Conservation (phyloP, 2,113 vertebrate genomes). For the Sitta europaea region DNA sequence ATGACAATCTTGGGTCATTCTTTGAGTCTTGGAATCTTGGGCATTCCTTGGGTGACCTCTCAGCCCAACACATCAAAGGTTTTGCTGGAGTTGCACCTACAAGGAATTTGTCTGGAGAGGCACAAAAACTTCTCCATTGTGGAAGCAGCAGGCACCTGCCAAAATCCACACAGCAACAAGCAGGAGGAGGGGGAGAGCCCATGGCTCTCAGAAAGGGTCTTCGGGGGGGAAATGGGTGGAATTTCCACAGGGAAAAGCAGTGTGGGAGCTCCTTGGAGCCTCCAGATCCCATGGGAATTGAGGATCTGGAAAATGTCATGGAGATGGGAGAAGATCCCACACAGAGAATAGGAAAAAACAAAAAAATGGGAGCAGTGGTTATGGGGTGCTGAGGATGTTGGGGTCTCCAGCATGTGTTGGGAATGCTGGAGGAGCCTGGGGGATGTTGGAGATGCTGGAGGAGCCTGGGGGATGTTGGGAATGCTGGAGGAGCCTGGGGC, state of each 20-base stretch:
- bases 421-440: not conserved
- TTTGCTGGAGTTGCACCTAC: constrained; percentile 36
- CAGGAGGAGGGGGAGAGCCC: not conserved
- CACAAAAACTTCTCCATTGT: not conserved
- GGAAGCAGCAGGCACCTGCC: not conserved
- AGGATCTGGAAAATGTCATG: not conserved
- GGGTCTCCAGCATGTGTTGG: rapidly evolving
- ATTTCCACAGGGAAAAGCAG: not conserved
- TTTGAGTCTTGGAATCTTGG: no score
- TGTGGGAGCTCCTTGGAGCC: not conserved
- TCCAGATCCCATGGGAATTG: rapidly evolving
- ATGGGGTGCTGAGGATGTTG: not conserved
- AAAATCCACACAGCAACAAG: not conserved
- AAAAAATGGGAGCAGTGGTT: not conserved
- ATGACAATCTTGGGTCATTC: no score
- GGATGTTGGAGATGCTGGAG: not conserved
- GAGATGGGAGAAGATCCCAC: not conserved
- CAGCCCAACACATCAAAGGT: not conserved
- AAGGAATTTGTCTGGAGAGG: not conserved
- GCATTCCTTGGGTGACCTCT: constrained; percentile 8
- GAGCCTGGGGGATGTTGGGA: not conserved
- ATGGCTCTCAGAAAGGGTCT: not conserved
- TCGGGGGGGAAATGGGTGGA: not conserved
- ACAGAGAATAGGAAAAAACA: no score
- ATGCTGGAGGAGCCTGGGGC: not conserved